These are phyloP conservation scores for Cassiopea andromeda DNA, from an alignment of 30 jellyfish, hydroid and myxozoan genomes.

Conservation along the genomic window DNA sequence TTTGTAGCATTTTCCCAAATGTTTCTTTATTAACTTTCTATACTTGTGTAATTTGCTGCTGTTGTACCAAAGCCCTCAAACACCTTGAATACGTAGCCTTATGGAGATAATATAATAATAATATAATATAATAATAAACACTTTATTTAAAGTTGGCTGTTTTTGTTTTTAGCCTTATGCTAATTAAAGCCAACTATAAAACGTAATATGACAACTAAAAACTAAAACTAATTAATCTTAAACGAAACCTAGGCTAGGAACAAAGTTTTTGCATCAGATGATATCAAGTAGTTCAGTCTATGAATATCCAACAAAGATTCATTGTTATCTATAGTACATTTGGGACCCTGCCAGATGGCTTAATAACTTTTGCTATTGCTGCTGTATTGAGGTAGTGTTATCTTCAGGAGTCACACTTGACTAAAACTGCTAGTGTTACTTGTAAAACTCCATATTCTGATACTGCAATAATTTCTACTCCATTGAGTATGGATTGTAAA, in stretches of 20 bases:
- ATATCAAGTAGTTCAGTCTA: neutral
- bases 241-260: no score
- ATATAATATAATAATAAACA: no score
- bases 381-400: neutral
- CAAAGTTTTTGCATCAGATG: neutral
- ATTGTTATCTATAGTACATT: neutral
- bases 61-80: neutral
- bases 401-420: neutral
- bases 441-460: neutral
- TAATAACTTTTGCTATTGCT: neutral
- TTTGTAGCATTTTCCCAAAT: neutral
- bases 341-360: neutral
- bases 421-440: neutral
- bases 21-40: no score
- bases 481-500: neutral
- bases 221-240: no score
- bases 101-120: no score
- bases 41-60: neutral
- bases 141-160: no score
- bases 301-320: neutral
- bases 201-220: no score
- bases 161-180: no score
- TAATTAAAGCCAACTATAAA: no score
- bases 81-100: neutral
- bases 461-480: neutral